These are phyloP conservation scores for Ophraella communa DNA, from an alignment of 2,888 invertebrate species.

Conservation along the genomic window DNA sequence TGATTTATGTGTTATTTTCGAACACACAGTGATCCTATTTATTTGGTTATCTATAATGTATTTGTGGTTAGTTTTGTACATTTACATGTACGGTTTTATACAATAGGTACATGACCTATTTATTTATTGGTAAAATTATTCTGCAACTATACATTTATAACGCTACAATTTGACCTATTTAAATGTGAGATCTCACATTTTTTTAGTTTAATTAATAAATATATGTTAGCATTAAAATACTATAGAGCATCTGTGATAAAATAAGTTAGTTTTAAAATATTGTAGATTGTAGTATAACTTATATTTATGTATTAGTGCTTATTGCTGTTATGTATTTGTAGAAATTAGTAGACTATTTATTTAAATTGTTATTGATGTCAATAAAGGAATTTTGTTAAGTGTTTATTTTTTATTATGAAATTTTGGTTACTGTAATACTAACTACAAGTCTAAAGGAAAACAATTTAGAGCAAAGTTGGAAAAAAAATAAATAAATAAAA, in stretches of 20 bases:
- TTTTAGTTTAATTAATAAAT: not conserved
- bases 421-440: no score
- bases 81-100: not conserved
- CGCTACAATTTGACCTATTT: not conserved
- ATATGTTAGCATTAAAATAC: not conserved
- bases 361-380: not conserved
- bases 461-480: no score
- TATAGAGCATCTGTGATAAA: conserved; percentile 19
- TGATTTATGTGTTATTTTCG: not conserved
- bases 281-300: not conserved
- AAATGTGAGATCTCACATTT: not conserved
- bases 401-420: not conserved
- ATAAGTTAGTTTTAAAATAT: conserved; percentile 4
- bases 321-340: not conserved
- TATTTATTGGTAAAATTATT: not conserved
- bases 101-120: conserved; percentile 1
- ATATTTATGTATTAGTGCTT: not conserved
- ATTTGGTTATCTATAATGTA: no score
- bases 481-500: not conserved
- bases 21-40: not conserved
- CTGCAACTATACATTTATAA: not conserved
- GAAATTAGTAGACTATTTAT: not conserved
- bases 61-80: not conserved
- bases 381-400: not conserved
- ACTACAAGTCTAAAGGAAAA: no score